A percentile compares a stretch with the other conserved stretches of the same genome.
Evolutionary conservation across 2,113 vertebrate species (phyloP).

Genomic region (Gallinago jamesoni): DNA sequence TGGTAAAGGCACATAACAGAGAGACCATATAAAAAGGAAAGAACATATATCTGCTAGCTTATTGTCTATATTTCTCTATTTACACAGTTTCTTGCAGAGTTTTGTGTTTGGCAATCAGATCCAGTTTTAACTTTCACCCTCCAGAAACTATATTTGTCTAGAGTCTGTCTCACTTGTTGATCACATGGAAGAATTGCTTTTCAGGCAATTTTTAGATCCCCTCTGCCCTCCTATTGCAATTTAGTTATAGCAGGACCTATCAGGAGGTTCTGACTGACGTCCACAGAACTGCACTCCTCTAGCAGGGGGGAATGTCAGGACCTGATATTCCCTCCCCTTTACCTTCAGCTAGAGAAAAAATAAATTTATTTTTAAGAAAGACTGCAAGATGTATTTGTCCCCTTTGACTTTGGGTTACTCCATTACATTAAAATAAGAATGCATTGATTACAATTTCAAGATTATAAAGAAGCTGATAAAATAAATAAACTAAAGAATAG

Average conservation of each 20-base stretch:
- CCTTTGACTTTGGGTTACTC: background rate
- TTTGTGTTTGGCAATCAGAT: background rate
- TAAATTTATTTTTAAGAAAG: background rate
- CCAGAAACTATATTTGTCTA: background rate
- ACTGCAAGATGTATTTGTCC: background rate
- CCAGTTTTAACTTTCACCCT: background rate
- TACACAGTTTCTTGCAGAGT: background rate
- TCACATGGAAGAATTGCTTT: constrained; percentile 30
- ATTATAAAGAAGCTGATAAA: background rate
- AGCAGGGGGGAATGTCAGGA: background rate
- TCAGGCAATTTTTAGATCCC: constrained; percentile 24
- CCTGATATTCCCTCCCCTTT: background rate
- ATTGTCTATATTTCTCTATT: background rate
- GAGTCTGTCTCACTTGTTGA: background rate
- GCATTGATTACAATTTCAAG: background rate
- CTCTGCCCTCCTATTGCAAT: background rate
- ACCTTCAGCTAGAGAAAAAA: background rate
- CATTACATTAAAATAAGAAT: background rate
- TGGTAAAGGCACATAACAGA: background rate
- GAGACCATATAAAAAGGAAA: background rate
- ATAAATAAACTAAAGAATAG: background rate
- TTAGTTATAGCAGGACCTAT: background rate
- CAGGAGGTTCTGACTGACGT: background rate
- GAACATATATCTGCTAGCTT: background rate
- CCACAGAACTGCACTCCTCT: background rate